Conservation (phyloP, 1,140 invertebrate genomes). For the Aphis gossypii region DNA sequence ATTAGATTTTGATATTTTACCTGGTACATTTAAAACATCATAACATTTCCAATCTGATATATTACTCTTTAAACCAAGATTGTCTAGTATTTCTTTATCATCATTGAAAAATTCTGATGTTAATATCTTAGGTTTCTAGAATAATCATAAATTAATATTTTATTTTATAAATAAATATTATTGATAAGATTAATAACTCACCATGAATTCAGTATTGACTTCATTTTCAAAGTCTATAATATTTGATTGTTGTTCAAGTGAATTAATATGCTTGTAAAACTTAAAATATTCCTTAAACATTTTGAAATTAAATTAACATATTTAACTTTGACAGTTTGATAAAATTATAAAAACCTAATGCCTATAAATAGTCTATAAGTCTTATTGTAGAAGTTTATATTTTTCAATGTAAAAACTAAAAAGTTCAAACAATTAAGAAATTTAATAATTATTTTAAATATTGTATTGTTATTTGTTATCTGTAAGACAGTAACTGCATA, state of each 20-base stretch:
- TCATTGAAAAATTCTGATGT: neutral
- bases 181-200: neutral
- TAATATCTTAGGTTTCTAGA: slow-evolving; percentile 2
- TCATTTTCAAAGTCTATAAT: slow-evolving; percentile 38
- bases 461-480: too few relatives aligned
- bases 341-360: neutral
- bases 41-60: slow-evolving; percentile 51
- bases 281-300: slow-evolving; percentile 58
- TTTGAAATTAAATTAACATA: neutral
- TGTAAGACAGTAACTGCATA: too few relatives aligned
- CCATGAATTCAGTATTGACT: neutral
- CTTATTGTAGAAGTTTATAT: neutral
- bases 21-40: slow-evolving; percentile 44
- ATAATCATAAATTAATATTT: neutral
- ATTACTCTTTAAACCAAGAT: slow-evolving; percentile 45
- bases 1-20: neutral
- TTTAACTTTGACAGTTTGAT: neutral
- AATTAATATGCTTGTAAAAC: slow-evolving; percentile 55
- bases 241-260: slow-evolving; percentile 6
- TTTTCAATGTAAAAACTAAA: neutral
- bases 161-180: neutral
- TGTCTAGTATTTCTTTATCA: slow-evolving; percentile 17
- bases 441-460: too few relatives aligned
- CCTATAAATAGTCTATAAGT: neutral
- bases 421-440: too few relatives aligned